Evolutionary conservation across 2,797 vertebrate genomes (phyloP), one percentile per base, ranked within the genome.

Genomic region (Mormyrops boulengeri): DNA sequence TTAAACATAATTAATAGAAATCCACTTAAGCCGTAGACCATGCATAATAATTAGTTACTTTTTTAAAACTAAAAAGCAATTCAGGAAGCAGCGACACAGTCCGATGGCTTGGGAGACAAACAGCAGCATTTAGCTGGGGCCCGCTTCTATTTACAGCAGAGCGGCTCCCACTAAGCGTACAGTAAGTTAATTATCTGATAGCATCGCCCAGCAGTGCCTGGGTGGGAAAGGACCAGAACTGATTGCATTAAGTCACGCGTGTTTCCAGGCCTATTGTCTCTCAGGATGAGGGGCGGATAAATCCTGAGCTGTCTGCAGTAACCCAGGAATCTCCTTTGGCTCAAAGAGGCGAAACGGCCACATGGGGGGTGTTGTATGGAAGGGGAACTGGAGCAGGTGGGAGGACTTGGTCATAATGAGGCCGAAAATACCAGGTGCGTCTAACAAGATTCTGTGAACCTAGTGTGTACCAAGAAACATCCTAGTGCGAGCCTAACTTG

Each of bases 1-100:
- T 90, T 88, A 89, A 85, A 66, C 80, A 60, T 57, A 90, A 90
- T 88, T 80, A 88, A 88, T 77, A 77, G 84, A 90, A 88, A 77
- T 73, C 34, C 89, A 53, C 87, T 53, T 44, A 87, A 88, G 50
- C 69, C 41, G 22, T 53, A 69, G 66, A 88, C 85, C 86, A 60
- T 88, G 89, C 86, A 80, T 47, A 49, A 34, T 57, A 84, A 88
- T 50, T 41, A 82, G 50, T 82, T 57, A 77, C 62, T 88, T 90
- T 88, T 26, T 52, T 41, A n/a, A 77, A 60, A 73, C 22, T 88
- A 73, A 52, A 73, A 73, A 52, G 62, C 34, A 52, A 87, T 77
- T 69, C 5, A 73, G 47, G 12, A 77, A n/a, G 57, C 30, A 12
- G 19, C 73, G 49, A 89, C 44, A 52, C 55, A 66, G 26, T n/a